Percentiles rank a stretch among this genome's conserved stretches.
phyloP scores from a whole-genome alignment of 2,888 invertebrate genomes.

The Heliconius sara region DNA sequence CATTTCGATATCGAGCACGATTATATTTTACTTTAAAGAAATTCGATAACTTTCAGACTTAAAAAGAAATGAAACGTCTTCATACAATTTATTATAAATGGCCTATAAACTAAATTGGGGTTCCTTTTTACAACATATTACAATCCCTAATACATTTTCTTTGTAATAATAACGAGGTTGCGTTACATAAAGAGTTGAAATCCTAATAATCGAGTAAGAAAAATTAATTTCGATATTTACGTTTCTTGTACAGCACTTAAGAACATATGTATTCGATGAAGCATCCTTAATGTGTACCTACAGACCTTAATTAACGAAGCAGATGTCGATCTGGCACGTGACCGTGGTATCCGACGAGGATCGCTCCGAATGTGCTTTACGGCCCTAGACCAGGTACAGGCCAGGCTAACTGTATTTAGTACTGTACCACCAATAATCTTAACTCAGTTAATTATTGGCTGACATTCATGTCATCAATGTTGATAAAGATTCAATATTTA shows the following conservation, averaged over 20 bases:
- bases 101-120: neutral
- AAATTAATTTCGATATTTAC: slow-evolving; percentile 25
- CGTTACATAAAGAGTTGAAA: neutral
- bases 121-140: neutral
- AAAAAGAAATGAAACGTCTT: slow-evolving; percentile 16
- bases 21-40: slow-evolving; percentile 20
- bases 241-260: slow-evolving; percentile 33
- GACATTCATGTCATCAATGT: slow-evolving; percentile 25
- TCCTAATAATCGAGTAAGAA: slow-evolving; percentile 9
- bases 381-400: slow-evolving; percentile 39
- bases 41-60: slow-evolving; percentile 14
- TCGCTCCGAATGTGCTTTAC: slow-evolving; percentile 48
- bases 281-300: slow-evolving; percentile 50
- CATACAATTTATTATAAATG: slow-evolving; percentile 3
- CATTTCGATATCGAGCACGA: slow-evolving; percentile 3
- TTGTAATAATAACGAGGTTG: slow-evolving; percentile 10
- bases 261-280: slow-evolving; percentile 52
- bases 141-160: neutral
- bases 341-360: slow-evolving; percentile 49
- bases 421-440: slow-evolving; percentile 14
- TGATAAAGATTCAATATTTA: slow-evolving; percentile 33
- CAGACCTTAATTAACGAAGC: slow-evolving; percentile 55
- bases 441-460: slow-evolving; percentile 23
- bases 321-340: slow-evolving; percentile 58
- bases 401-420: slow-evolving; percentile 37